Evolutionary conservation across 2,113 vertebrate species (phyloP).

Genomic region (Callaeas wilsoni): DNA sequence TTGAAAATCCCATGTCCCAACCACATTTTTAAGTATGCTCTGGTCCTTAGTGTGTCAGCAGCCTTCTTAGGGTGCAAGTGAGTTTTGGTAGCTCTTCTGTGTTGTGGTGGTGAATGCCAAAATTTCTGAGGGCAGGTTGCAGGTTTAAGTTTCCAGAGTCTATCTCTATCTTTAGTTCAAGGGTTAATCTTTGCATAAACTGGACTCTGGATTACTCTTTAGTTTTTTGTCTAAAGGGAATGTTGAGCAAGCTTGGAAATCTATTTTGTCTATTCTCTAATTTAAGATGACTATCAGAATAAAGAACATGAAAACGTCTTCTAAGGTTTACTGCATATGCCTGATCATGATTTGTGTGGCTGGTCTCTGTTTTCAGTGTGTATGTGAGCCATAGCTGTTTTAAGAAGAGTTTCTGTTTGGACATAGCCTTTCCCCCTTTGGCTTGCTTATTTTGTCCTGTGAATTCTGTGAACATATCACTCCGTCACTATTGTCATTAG

Average conservation of each 20-base stretch:
- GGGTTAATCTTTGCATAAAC: neutral
- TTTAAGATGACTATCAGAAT: neutral
- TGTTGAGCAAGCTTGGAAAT: neutral
- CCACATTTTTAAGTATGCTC: neutral
- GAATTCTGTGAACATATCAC: neutral
- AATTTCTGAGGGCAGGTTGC: neutral
- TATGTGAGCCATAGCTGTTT: neutral
- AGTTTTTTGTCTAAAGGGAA: neutral
- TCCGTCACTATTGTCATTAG: fast-evolving
- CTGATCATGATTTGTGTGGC: neutral
- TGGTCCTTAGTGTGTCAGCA: neutral
- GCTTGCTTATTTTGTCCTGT: neutral
- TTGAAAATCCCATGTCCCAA: neutral
- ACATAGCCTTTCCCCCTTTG: neutral
- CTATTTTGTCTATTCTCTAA: neutral
- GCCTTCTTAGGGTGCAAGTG: neutral
- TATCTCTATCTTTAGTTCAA: neutral
- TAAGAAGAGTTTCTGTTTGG: neutral
- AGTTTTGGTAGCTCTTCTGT: neutral
- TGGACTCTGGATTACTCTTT: neutral
- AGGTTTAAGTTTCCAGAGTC: neutral
- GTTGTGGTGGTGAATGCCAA: neutral
- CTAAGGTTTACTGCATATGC: neutral
- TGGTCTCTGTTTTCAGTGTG: neutral
- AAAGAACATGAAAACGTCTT: neutral